Evolutionary conservation across 1,140 invertebrate genomes (phyloP), one percentile per base, ranked within the genome.

Genomic region (Dendroctonus valens): DNA sequence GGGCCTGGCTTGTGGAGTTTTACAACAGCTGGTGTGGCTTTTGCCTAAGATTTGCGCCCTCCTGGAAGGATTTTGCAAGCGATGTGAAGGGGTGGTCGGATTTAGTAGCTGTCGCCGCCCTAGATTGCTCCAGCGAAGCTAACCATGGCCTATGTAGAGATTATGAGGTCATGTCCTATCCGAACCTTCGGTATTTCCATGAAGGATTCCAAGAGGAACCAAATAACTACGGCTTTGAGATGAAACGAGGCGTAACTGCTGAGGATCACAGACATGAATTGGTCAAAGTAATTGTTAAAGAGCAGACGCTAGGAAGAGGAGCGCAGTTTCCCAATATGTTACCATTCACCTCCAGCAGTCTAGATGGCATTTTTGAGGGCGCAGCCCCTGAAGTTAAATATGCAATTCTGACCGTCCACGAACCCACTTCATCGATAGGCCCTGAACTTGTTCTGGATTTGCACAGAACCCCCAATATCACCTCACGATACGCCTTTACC

Each of bases 21-120:
- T 95, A 94, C 73, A 94, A 91, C 74, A 90, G 87, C 72, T 96
- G 89, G 84, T 96, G 93, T 76, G 93, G 93, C 0, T 89, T 91
- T 76, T 96, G 93, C 78, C 86, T 89, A 71, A 79, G 86, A 66
- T 96, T 92, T 77, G 89, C 92, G 9, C 89, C 91, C 0, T 85
- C 83, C 41, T 95, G 87, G 83, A 94, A 91, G 80, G 73, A 76
- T 6, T 79, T 95, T 46, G 89, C 89, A 0, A 78, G 79, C 14
- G 84, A 89, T 72, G 76, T 92, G 9, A 70, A 75, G 41, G 69
- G 73, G 5, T 87, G 85, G 85, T 77, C 77, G 63, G 77, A 81
- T 51, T 65, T 85, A 15, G 72, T 86, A 12, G 75, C 75, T 48
- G 70, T 87, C 38, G 82, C 78, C 39, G 86, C 82, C 38, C 77